Conservation (phyloP, 2,113 vertebrate genomes). For the Athene cunicularia region DNA sequence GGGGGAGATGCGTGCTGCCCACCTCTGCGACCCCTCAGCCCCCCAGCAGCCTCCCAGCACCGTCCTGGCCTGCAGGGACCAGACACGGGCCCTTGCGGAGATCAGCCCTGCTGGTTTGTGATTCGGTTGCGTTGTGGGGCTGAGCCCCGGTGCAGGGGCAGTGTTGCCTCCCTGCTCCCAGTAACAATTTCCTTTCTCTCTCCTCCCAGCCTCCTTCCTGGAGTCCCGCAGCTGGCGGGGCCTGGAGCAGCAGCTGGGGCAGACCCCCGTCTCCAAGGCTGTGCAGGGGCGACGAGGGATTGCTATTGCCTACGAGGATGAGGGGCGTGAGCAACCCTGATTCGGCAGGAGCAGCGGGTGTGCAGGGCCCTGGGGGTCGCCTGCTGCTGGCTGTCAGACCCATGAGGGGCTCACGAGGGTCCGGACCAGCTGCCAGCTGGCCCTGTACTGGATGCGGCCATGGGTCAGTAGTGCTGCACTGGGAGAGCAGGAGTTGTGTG, state of each 20-base stretch:
- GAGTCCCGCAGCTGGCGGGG: conserved; percentile 90
- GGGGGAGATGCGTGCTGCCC: conserved; percentile 77
- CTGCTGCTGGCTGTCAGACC: neutral
- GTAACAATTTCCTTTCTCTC: neutral
- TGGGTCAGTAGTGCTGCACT: neutral
- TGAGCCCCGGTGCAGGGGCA: neutral
- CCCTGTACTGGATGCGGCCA: fast-evolving
- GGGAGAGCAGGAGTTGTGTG: neutral
- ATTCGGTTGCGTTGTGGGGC: neutral
- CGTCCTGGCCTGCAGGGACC: conserved; percentile 80
- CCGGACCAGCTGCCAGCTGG: neutral
- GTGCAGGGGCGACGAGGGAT: conserved; percentile 88
- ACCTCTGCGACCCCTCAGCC: neutral
- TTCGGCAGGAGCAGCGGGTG: fast-evolving
- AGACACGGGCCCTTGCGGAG: conserved; percentile 70
- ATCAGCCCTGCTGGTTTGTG: conserved; percentile 86
- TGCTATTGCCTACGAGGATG: conserved; percentile 94
- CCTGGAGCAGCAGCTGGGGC: conserved; percentile 87
- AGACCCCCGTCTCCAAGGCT: conserved; percentile 83
- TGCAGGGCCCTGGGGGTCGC: neutral
- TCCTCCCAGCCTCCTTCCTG: conserved; percentile 85
- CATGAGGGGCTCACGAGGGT: fast-evolving
- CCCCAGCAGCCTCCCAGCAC: conserved; percentile 6
- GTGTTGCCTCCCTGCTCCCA: neutral
- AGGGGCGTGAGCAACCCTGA: conserved; percentile 62